Evolutionary conservation across 2,888 invertebrate genomes (phyloP), one percentile per base, ranked within the genome.

Genomic region (Alentia gelatinosa): DNA sequence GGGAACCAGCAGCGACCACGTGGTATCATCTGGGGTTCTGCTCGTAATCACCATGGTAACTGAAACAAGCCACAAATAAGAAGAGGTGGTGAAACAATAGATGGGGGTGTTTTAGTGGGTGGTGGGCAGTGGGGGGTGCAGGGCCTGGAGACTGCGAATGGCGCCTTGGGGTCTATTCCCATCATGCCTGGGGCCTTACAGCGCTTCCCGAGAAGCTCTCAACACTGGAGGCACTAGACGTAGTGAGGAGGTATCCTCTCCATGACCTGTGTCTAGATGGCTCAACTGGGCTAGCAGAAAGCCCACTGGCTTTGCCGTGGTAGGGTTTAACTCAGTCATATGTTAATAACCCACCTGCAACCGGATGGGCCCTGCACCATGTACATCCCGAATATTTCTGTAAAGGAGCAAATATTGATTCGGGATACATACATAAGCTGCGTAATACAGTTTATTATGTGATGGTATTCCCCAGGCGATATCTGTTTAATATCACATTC

Each of bases 31-130:
- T 30, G n/a, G 68, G 30, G 1, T n/a, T 1, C 30, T 3, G 30
- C 68, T 9, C 68, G 68, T 83, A 83, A 83, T 83, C 83, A 40
- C 83, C 83, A 83, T 30, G 83, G 83, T 83, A 35, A 83, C 83
- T 5, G n/a, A 26, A 37, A 83, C 83, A 83, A 37, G 37, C 83
- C 83, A 37, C 39, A 83, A 37, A 35, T 35, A 83, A 83, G 15
- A 30, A 23, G 39, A 37, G 37, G 3, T 4, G 23, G 37, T 19
- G n/a, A 83, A 83, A 83, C 37, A 83, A 83, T 83, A 26, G 37
- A 4, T 39, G 39, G n/a, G 23, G 33, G 39, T 9, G 35, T 75
- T 19, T 37, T 79, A 5, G 4, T 37, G 40, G 9, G 37, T 37
- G 5, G 35, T 9, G n/a, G 7, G 39, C 37, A 23, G 83, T 12